A percentile compares a stretch with the other conserved stretches of the same genome.
Conservation (phyloP, 2,888 invertebrate species). For the Platerodrilus igneus region DNA sequence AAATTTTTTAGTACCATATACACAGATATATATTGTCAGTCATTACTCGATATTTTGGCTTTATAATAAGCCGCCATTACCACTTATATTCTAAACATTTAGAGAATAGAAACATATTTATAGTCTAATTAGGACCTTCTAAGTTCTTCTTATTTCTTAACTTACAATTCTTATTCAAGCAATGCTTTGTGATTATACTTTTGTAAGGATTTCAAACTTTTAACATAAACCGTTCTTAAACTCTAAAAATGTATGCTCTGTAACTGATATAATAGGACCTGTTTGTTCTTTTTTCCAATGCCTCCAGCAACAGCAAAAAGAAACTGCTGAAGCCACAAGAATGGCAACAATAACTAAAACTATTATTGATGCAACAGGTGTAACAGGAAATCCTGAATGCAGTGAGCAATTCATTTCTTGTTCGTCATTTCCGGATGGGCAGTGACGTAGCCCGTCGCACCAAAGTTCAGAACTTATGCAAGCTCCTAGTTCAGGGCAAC, state of each 20-base stretch:
- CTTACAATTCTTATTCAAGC: conserved; percentile 4
- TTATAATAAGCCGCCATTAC: conserved; percentile 18
- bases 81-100: too few species aligned
- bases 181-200: too few species aligned
- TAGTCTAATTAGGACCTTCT: too few species aligned
- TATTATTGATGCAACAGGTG: conserved; percentile 46
- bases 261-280: conserved; percentile 46
- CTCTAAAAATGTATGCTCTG: conserved; percentile 47
- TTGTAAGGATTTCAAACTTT: too few species aligned
- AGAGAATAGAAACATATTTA: too few species aligned
- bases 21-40: conserved; percentile 25
- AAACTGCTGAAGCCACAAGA: conserved; percentile 36
- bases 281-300: conserved; percentile 43
- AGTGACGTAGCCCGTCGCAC: conserved; percentile 76
- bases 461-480: conserved; percentile 73
- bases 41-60: conserved; percentile 23
- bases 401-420: conserved; percentile 72
- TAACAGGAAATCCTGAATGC: conserved; percentile 58
- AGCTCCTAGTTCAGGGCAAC: conserved; percentile 76
- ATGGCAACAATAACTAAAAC: conserved; percentile 36
- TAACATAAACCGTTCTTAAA: conserved; percentile 48
- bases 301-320: conserved; percentile 40
- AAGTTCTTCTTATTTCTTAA: too few species aligned
- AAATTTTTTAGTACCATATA: conserved; percentile 23
- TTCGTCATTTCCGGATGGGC: conserved; percentile 78